Base-by-base conservation (phyloP, 2,888 invertebrate genomes). In the Yponomeuta evonymella region DNA sequence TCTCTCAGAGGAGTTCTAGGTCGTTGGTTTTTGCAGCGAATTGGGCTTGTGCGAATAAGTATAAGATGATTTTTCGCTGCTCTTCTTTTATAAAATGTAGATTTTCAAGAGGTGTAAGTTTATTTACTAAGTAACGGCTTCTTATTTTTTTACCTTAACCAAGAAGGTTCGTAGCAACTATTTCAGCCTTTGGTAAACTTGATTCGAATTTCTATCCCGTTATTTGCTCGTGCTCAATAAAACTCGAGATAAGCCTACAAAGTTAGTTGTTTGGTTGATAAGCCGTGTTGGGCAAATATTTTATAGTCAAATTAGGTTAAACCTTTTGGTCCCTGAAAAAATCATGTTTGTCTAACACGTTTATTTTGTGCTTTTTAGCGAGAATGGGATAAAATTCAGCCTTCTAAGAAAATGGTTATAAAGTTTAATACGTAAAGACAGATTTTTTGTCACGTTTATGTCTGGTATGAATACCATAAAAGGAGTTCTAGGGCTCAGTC, bases 211-310 rank as follows among this genome's bases (percentile, higher is more conserved):
- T 87, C 87, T 83, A 82, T 12, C 78, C 78, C 73, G 78, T 48
- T 67, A 48, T 15, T 77, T 79, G 79, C 80, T 87, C 87, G 87
- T 87, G 88, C 80, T 85, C 78, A 74, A 77, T 79, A 79, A 81
- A 80, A 79, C 74, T 73, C 75, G 74, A 79, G 88, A 89, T 89
- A 88, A 85, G 79, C 75, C 77, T 77, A 80, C 79, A 77, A 77
- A 78, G 82, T 78, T 79, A 75, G 75, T 78, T 76, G 78, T 77
- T 79, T 77, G 74, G 78, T 74, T 82, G 82, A 83, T 84, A 86
- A 73, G 79, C 73, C 66, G 73, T 72, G 77, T 75, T 82, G 81
- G 81, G 77, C 83, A 84, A 85, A 86, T 79, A 83, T 43, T 36
- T 67, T 30, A 11, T 73, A 72, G 71, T 71, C 12, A 72, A 88